Base-by-base conservation (phyloP, 2,888 invertebrate species). In the Orgyia antiqua region DNA sequence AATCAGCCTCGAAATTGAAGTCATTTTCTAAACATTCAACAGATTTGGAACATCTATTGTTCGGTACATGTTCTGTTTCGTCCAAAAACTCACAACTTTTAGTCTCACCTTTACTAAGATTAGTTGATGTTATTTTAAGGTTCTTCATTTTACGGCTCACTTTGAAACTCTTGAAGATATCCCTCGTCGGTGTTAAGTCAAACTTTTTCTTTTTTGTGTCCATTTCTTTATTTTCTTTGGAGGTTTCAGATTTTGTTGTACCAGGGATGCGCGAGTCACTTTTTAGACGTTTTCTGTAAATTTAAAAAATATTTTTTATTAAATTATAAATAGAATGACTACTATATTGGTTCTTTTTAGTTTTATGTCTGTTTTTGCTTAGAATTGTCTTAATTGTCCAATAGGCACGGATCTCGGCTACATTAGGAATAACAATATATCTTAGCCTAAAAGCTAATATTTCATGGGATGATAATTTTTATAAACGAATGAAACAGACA, bases 31-130 rank as follows among this genome's bases (percentile, higher is more conserved):
- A 43, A 26, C 80, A 77, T 29, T 86, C 84, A 0, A 78, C 83
- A 9, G 84, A 86, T 24, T 78, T 79, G 0, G 84, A 72, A 43
- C 82, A 78, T 6, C 86, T 71, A 33, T 60, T 63, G 0, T 67
- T 13, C 0, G 63, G 33, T 0, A 71, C 71, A 23, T 66, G 77
- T 15, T 68, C 69, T 0, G 74, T 62, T 11, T 71, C 75, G 54
- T 84, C 87, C 0, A 87, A 49, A 28, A 73, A 83, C 45, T 87
- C 87, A 50, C 87, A 87, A 61, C 86, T 86, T 30, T 84, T 84
- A 0, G 80, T 72, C 40, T 80, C 82, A 2, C 73, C 77, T 27
- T 80, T 82, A 13, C 57, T 36, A 1, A 80, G 60, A 4, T 47
- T 52, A 2, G 65, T 59, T 11, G 57, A 18, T 0, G 70, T 56